Evolutionary conservation across 2,888 invertebrate genomes (phyloP).

Genomic region (Cylindroiulus punctatus): DNA sequence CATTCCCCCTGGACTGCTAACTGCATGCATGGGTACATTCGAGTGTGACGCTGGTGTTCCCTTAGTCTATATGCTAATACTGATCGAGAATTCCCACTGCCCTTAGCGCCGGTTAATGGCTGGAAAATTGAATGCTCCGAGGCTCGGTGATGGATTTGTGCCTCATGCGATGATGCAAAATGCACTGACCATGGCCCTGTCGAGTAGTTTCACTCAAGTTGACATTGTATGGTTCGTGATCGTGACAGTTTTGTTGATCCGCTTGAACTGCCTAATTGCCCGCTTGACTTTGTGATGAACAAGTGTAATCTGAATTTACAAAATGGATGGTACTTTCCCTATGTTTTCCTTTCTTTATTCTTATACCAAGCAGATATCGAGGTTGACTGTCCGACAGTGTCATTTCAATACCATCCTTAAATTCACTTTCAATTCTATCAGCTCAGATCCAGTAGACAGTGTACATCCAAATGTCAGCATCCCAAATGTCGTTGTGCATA

Average conservation of each 20-base stretch:
- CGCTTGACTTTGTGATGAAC: no score
- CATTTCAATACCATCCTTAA: no score
- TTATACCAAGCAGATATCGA: no score
- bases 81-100: background rate
- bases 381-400: no score
- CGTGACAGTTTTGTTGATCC: background rate
- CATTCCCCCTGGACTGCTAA: constrained; percentile 16
- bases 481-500: no score
- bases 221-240: background rate
- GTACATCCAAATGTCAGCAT: no score
- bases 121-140: constrained; percentile 21
- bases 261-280: background rate
- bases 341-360: no score
- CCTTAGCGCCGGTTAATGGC: background rate
- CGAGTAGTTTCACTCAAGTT: background rate
- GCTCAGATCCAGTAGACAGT: no score
- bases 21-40: constrained; percentile 20
- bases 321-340: no score
- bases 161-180: background rate
- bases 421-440: no score
- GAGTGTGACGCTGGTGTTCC: background rate
- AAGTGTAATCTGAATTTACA: no score
- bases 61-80: constrained; percentile 37
- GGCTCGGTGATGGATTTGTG: background rate
- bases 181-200: background rate